phyloP scores from a whole-genome alignment of 2,888 invertebrate genomes.

The Polia nebulosa region DNA sequence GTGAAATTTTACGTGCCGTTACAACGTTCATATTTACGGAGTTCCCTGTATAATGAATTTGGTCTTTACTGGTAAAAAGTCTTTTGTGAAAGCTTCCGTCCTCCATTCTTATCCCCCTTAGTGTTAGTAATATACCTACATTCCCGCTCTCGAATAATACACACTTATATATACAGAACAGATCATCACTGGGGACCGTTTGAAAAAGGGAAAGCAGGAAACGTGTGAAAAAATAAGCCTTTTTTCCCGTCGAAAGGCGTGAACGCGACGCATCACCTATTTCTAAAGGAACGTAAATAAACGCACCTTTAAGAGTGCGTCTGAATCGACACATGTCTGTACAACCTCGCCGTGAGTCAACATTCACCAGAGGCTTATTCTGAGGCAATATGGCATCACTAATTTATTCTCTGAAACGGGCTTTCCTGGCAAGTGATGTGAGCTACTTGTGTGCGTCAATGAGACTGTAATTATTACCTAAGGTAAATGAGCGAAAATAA shows the following conservation, averaged over 20 bases:
- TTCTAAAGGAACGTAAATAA: slow-evolving; percentile 88
- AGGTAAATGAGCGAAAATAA: background rate
- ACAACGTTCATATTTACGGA: slow-evolving; percentile 13
- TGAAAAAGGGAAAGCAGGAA: slow-evolving; percentile 69
- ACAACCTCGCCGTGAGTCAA: slow-evolving; percentile 71
- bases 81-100: slow-evolving; percentile 20
- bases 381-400: slow-evolving; percentile 58
- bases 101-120: slow-evolving; percentile 19
- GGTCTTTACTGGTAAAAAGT: background rate
- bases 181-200: slow-evolving; percentile 64
- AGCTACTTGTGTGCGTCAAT: slow-evolving; percentile 16
- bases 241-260: slow-evolving; percentile 81
- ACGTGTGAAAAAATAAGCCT: slow-evolving; percentile 81
- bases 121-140: slow-evolving; percentile 33
- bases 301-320: slow-evolving; percentile 86
- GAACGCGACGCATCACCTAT: slow-evolving; percentile 86
- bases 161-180: slow-evolving; percentile 53
- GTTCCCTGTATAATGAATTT: slow-evolving; percentile 18
- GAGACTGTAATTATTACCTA: background rate
- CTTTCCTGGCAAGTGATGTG: slow-evolving; percentile 24
- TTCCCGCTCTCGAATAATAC: slow-evolving; percentile 30
- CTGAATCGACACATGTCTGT: slow-evolving; percentile 83
- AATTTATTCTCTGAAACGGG: slow-evolving; percentile 45
- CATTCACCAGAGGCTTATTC: slow-evolving; percentile 66
- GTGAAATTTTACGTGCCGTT: slow-evolving; percentile 2